phyloP scores from a whole-genome alignment of 1,140 invertebrate genomes.

The Pachyrhynchus sulphureomaculatus region DNA sequence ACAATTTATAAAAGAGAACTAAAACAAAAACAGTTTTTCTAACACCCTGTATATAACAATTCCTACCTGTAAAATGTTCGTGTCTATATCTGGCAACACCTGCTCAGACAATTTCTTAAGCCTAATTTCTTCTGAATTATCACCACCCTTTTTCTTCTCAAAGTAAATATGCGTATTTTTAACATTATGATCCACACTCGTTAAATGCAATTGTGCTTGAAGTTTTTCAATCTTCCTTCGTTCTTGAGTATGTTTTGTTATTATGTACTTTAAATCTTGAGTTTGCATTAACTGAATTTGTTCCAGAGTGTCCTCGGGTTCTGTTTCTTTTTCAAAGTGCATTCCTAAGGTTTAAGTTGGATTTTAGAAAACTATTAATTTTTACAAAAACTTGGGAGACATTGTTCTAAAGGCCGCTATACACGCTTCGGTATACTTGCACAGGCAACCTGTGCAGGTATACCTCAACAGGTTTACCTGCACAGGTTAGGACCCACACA shows the following conservation, averaged over 20 bases:
- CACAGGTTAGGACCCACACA: no score
- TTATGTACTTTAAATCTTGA: slow-evolving; percentile 89
- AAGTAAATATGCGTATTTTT: slow-evolving; percentile 83
- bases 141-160: slow-evolving; percentile 63
- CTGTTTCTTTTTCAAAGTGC: slow-evolving; percentile 68
- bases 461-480: no score
- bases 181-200: slow-evolving; percentile 67
- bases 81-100: slow-evolving; percentile 59
- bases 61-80: slow-evolving; percentile 54
- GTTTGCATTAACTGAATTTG: slow-evolving; percentile 88
- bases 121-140: slow-evolving; percentile 41
- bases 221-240: slow-evolving; percentile 84
- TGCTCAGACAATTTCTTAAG: slow-evolving; percentile 62
- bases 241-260: slow-evolving; percentile 70
- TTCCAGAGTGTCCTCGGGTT: slow-evolving; percentile 73
- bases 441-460: no score
- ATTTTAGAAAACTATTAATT: no score
- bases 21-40: no score
- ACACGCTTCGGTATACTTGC: no score
- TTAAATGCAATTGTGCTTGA: slow-evolving; percentile 79
- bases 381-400: no score
- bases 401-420: no score
- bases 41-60: no score
- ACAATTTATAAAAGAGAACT: no score
- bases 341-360: slow-evolving; percentile 36